Evolutionary conservation across 2,888 invertebrate species (phyloP).

Genomic region (Dynastes hyllus): DNA sequence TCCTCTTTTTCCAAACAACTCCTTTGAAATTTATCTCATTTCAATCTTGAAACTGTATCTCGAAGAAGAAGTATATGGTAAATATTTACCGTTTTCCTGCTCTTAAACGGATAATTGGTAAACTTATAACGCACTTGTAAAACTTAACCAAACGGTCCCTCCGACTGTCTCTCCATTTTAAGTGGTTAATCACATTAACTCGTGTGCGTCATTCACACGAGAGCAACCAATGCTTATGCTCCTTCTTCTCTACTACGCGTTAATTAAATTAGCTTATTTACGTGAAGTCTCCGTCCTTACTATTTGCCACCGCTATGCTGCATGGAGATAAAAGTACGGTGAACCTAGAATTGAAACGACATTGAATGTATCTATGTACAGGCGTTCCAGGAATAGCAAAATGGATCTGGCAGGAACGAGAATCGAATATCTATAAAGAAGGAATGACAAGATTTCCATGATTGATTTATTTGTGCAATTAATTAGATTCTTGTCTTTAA

Average conservation of each 20-base stretch:
- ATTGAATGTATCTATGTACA: neutral
- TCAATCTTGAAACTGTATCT: no score
- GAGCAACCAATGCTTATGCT: neutral
- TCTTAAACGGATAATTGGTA: conserved; percentile 4
- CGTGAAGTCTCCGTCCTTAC: neutral
- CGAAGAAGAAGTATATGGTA: no score
- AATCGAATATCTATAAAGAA: no score
- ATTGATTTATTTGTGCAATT: no score
- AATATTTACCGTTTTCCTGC: neutral
- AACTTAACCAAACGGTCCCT: conserved; percentile 1
- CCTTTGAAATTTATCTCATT: no score
- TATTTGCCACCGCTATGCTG: neutral
- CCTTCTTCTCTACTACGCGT: neutral
- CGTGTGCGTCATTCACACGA: conserved; percentile 4
- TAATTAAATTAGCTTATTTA: conserved; percentile 35
- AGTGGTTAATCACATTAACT: conserved; percentile 35
- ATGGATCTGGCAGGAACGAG: no score
- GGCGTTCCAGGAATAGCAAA: no score
- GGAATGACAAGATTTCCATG: no score
- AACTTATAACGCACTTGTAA: neutral
- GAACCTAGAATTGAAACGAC: conserved; percentile 32
- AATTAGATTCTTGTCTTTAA: no score
- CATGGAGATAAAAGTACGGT: conserved; percentile 5
- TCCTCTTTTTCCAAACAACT: no score
- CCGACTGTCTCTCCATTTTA: conserved; percentile 2